Evolutionary conservation across 1,140 invertebrate species (phyloP), one percentile per base, ranked within the genome.

Genomic region (Trinorchestia longiramus): DNA sequence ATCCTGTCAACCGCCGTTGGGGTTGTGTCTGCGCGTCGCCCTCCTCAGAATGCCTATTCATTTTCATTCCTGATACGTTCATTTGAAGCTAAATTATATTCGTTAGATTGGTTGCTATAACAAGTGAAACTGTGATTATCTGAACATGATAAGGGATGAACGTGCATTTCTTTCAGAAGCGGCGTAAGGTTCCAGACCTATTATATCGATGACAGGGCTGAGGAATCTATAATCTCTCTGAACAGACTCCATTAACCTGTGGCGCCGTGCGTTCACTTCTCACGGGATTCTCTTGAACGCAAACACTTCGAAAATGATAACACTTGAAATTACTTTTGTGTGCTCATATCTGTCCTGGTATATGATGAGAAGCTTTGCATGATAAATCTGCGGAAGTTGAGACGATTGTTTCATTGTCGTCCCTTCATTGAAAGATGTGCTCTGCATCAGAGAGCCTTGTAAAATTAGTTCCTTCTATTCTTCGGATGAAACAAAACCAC

Each of bases 131-230:
- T 3, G 28, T 77, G 62, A 28, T 77, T 15, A 23, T 36, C 62
- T 11, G 28, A 77, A 77, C 62, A 23, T 77, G 1, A 28, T 15
- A 36, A 77, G 28, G 36, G 62, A 77, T 77, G 15, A 77, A 77
- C 28, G 28, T 77, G 62, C 15, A 28, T 77, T 11, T 28, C 28
- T 77, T 77, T 77, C 1, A 36, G 28, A 15, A 3, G 62, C 28
- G 8, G 28, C 62, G 11, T 36, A 77, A 77, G 28, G 62, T 36
- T 77, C 62, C 62, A 77, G 62, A 77, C 15, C 62, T 36, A 77
- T 77, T 77, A 77, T 77, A 77, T 77, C 62, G 62, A 77, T 77
- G 62, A 77, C 62, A 77, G 62, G 62, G 62, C 62, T 77, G 62
- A 77, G 28, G 62, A 77, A 77, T 77, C 62, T 77, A 77, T 77